Conservation (phyloP, 2,113 vertebrate species). For the Passer montanus region DNA sequence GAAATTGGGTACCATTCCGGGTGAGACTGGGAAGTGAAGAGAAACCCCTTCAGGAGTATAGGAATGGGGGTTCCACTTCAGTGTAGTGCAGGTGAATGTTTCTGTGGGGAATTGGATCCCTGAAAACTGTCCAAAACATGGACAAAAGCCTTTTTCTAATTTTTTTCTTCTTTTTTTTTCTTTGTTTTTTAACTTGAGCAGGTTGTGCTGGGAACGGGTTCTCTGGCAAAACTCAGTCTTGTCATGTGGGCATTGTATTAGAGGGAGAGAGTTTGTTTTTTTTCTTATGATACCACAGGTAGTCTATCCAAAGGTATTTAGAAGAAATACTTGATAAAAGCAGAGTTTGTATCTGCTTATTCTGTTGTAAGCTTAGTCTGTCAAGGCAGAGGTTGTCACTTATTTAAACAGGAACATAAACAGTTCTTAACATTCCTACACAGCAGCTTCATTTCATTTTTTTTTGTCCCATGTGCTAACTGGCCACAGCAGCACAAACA, state of each 20-base stretch:
- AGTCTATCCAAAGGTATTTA: background rate
- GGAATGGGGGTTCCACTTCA: background rate
- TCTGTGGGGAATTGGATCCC: background rate
- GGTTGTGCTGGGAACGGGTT: slow-evolving; percentile 37
- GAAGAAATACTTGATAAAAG: slow-evolving; percentile 1
- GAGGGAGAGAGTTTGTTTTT: background rate
- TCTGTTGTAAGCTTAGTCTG: slow-evolving; percentile 1
- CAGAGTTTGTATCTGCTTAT: background rate
- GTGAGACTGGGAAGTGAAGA: background rate
- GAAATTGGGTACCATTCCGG: background rate
- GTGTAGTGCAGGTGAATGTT: background rate
- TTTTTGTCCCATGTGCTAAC: background rate
- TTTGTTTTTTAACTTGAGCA: background rate
- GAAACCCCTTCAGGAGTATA: background rate
- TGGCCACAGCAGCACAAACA: slow-evolving; percentile 1
- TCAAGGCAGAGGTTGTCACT: slow-evolving; percentile 6
- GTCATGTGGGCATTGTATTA: slow-evolving; percentile 41
- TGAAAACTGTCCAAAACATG: background rate
- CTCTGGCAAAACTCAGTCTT: background rate
- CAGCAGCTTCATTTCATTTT: background rate
- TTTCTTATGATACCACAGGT: background rate
- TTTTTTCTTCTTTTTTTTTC: background rate
- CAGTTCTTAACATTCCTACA: slow-evolving; percentile 46
- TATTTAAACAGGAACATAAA: slow-evolving; percentile 17
- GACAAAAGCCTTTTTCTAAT: background rate